phyloP scores from a whole-genome alignment of 1,140 invertebrate genomes.

The Trichogramma pretiosum region DNA sequence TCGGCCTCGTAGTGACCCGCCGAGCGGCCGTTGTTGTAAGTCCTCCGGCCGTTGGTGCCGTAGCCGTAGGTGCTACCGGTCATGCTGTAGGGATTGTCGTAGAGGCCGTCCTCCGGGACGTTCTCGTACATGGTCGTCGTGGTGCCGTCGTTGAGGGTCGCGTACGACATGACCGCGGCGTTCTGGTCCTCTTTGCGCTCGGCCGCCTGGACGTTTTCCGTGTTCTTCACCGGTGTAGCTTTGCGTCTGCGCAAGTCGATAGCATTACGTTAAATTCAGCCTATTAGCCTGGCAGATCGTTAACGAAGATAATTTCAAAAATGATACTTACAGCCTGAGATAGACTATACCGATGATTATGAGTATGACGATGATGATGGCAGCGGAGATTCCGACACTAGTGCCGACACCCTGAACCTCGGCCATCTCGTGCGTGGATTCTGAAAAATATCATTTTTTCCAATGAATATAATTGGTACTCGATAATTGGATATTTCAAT shows the following conservation, averaged over 20 bases:
- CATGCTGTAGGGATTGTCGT: slow-evolving; percentile 57
- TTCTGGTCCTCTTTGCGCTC: slow-evolving; percentile 76
- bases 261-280: no score
- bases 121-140: slow-evolving; percentile 63
- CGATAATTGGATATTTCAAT: no score
- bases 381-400: slow-evolving; percentile 70
- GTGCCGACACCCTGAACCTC: slow-evolving; percentile 64
- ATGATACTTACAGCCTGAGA: slow-evolving; percentile 59
- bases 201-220: slow-evolving; percentile 75
- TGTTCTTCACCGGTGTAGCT: slow-evolving; percentile 76
- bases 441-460: no score
- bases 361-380: slow-evolving; percentile 65
- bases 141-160: slow-evolving; percentile 61
- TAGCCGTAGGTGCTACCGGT: slow-evolving; percentile 49
- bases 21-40: slow-evolving; percentile 42
- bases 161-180: slow-evolving; percentile 78
- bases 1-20: slow-evolving; percentile 64
- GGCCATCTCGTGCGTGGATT: slow-evolving; percentile 36
- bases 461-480: no score
- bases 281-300: no score
- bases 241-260: slow-evolving; percentile 67
- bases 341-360: slow-evolving; percentile 68
- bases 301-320: no score
- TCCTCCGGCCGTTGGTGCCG: background rate
- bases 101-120: slow-evolving; percentile 63